A percentile compares a stretch with the other conserved stretches of the same genome.
phyloP scores from a whole-genome alignment of 2,797 vertebrate species.

The Ctenopoma kingsleyae region DNA sequence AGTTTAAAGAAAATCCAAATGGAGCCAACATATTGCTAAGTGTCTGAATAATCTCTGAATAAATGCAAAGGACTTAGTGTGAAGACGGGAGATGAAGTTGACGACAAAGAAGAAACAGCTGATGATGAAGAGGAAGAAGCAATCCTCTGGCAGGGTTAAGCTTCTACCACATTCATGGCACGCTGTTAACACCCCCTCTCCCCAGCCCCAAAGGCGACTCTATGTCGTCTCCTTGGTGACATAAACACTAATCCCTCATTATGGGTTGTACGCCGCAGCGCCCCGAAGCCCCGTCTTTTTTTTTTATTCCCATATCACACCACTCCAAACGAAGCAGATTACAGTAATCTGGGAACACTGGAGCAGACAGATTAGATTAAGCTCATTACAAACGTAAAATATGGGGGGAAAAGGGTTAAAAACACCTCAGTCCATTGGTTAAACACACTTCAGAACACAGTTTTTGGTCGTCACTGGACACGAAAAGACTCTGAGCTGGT shows the following conservation, averaged over 20 bases:
- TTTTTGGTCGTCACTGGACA: constrained; percentile 57
- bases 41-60: constrained; percentile 47
- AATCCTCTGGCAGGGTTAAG: constrained; percentile 54
- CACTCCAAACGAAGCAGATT: constrained; percentile 78
- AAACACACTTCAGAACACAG: constrained; percentile 47
- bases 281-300: constrained; percentile 65
- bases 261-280: constrained; percentile 70
- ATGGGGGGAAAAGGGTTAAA: constrained; percentile 64
- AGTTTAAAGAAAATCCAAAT: constrained; percentile 39
- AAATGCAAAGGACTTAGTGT: constrained; percentile 35
- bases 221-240: constrained; percentile 77
- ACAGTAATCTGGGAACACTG: constrained; percentile 83
- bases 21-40: constrained; percentile 25
- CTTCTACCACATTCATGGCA: constrained; percentile 51
- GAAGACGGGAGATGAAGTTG: constrained; percentile 36
- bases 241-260: constrained; percentile 82
- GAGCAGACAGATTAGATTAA: constrained; percentile 84
- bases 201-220: constrained; percentile 63
- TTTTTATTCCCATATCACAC: constrained; percentile 78
- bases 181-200: constrained; percentile 56
- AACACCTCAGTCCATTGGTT: constrained; percentile 55
- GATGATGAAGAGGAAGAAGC: constrained; percentile 47
- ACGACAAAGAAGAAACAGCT: constrained; percentile 46
- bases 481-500: constrained; percentile 21
- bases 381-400: constrained; percentile 74